Conservation (phyloP, 1,140 invertebrate genomes). For the Drosophila kurseongensis region DNA sequence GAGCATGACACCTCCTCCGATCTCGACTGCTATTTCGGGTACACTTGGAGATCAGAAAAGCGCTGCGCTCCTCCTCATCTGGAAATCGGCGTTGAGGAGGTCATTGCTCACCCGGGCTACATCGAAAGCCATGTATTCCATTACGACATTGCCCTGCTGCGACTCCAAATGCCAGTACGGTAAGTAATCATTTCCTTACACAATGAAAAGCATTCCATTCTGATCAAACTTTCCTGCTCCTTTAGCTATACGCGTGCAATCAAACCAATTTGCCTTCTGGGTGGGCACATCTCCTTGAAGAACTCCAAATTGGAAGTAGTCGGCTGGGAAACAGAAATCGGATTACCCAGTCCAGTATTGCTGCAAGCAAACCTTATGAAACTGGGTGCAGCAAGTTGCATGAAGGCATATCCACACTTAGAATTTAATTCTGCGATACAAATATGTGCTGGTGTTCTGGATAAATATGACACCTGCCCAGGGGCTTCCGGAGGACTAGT, state of each 20-base stretch:
- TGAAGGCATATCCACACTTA: neutral
- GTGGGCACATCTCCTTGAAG: conserved; percentile 29
- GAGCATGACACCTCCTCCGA: conserved; percentile 62
- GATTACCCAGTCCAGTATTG: conserved; percentile 77
- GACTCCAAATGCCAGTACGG: conserved; percentile 86
- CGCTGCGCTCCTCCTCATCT: conserved; percentile 78
- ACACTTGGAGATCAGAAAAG: conserved; percentile 7
- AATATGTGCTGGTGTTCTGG: conserved; percentile 87
- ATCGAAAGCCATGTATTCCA: conserved; percentile 85
- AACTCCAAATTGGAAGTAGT: conserved; percentile 86
- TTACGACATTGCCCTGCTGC: conserved; percentile 91
- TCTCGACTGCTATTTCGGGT: conserved; percentile 46
- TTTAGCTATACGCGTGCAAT: conserved; percentile 87
- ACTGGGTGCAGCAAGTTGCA: conserved; percentile 15
- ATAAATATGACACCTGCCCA: conserved; percentile 87
- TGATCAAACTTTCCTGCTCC: no score
- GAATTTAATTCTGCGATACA: conserved; percentile 65
- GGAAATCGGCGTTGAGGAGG: conserved; percentile 87
- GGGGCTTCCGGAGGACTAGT: conserved; percentile 91
- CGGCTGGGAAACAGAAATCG: conserved; percentile 91
- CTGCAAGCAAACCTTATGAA: conserved; percentile 47
- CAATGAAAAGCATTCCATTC: no score
- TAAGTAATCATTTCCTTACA: neutral
- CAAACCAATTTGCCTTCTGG: conserved; percentile 92
- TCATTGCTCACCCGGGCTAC: conserved; percentile 86